Percentiles rank a stretch among this genome's conserved stretches.
Conservation (phyloP, 1,140 invertebrate species). For the Achatina immaculata region DNA sequence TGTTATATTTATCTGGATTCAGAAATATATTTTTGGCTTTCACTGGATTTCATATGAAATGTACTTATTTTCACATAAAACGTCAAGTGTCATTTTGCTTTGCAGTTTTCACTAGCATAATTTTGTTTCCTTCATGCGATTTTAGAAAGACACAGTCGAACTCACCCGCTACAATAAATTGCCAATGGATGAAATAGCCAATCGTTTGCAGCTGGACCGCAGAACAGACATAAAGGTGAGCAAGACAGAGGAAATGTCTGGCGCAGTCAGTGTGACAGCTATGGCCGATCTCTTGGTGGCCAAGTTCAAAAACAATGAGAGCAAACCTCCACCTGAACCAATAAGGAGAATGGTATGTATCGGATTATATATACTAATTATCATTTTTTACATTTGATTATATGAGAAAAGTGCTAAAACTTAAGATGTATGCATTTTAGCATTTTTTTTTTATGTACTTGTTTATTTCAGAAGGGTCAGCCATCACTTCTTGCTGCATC, state of each 20-base stretch:
- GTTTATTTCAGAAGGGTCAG: slow-evolving; percentile 51
- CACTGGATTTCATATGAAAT: too few species aligned
- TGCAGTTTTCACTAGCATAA: not conserved
- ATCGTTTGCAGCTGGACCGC: slow-evolving; percentile 51
- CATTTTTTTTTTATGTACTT: not conserved
- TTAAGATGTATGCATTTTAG: not conserved
- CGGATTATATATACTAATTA: not conserved
- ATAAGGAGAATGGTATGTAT: slow-evolving; percentile 40
- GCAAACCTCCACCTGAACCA: slow-evolving; percentile 42
- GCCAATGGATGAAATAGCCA: slow-evolving; percentile 62
- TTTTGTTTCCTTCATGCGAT: not conserved
- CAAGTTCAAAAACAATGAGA: slow-evolving; percentile 54
- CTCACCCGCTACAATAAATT: slow-evolving; percentile 57
- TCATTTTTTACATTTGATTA: not conserved
- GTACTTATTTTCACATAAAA: too few species aligned
- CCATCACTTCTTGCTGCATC: slow-evolving; percentile 53
- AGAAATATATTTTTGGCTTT: too few species aligned
- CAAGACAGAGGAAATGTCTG: slow-evolving; percentile 61
- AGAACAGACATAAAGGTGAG: slow-evolving; percentile 27
- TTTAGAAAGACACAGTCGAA: slow-evolving; percentile 45
- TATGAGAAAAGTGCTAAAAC: not conserved
- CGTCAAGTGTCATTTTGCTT: too few species aligned
- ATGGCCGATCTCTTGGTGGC: slow-evolving; percentile 81
- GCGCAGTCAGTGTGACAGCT: slow-evolving; percentile 87
- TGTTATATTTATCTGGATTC: too few species aligned